Percentiles rank a stretch among this genome's conserved stretches.
Conservation (phyloP, 1,140 invertebrate genomes). For the Achroia grisella region DNA sequence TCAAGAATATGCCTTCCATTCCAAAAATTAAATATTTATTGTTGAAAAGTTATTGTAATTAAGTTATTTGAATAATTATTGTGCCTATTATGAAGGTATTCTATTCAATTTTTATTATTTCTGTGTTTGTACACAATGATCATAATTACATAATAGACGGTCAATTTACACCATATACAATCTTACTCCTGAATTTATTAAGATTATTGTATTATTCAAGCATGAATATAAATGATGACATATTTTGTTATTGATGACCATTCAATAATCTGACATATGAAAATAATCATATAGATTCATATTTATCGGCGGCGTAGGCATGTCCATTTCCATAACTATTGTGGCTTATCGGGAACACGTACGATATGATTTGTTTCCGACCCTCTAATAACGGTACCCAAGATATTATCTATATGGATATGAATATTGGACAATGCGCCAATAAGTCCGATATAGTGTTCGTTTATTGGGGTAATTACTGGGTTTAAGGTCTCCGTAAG, state of each 20-base stretch:
- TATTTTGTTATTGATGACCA: background rate
- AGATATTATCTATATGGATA: constrained; percentile 30
- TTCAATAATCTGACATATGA: constrained; percentile 1
- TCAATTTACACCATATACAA: background rate
- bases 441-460: constrained; percentile 21
- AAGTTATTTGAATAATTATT: too few species aligned
- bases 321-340: constrained; percentile 32
- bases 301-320: constrained; percentile 7
- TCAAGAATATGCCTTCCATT: too few species aligned
- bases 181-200: background rate
- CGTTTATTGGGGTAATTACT: constrained; percentile 28
- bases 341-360: constrained; percentile 26
- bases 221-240: constrained; percentile 1
- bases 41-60: too few species aligned
- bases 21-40: too few species aligned
- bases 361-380: constrained; percentile 28
- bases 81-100: too few species aligned
- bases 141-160: background rate
- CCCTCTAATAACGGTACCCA: constrained; percentile 23
- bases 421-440: constrained; percentile 30
- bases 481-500: background rate
- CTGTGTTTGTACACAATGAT: background rate
- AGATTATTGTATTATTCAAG: constrained; percentile 1
- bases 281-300: constrained; percentile 8
- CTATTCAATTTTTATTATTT: too few species aligned